These are phyloP conservation scores for Tetranychus truncatus DNA, from an alignment of 2,888 invertebrate genomes.

Conservation along the genomic window DNA sequence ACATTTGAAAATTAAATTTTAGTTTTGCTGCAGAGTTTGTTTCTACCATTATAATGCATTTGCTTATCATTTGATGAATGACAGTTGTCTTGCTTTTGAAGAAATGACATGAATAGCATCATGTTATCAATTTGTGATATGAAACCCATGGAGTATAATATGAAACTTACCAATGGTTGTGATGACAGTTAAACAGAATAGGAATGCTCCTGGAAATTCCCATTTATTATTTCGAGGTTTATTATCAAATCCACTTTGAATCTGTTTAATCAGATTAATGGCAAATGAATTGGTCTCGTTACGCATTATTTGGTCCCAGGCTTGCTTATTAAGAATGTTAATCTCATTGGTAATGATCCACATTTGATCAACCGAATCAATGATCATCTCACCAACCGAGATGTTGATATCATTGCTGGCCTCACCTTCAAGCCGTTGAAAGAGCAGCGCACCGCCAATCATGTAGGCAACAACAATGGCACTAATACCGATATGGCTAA, in stretches of 20 bases:
- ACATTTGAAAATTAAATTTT: no score
- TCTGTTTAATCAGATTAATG: conserved; percentile 5
- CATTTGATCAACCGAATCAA: conserved; percentile 45
- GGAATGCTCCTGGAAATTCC: conserved; percentile 11
- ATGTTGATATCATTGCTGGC: background rate
- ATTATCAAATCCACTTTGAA: conserved; percentile 7
- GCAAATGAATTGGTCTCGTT: conserved; percentile 1
- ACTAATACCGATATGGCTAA: conserved; percentile 69
- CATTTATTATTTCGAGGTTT: conserved; percentile 1
- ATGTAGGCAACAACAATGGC: conserved; percentile 75
- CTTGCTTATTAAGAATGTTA: conserved; percentile 13
- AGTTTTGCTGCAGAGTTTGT: no score
- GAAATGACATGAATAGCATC: no score
- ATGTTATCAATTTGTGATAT: no score
- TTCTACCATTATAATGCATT: no score
- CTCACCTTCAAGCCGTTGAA: conserved; percentile 49
- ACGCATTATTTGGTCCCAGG: conserved; percentile 8
- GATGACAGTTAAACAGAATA: conserved; percentile 14
- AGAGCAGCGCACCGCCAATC: conserved; percentile 65
- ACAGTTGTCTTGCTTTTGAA: no score
- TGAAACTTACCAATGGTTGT: conserved; percentile 16
- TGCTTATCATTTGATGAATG: no score
- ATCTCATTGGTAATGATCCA: conserved; percentile 24
- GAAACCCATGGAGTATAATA: no score
- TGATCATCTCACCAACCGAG: conserved; percentile 43